Evolutionary conservation across 2,797 vertebrate genomes (phyloP).

Genomic region (Bradypodion ventrale): DNA sequence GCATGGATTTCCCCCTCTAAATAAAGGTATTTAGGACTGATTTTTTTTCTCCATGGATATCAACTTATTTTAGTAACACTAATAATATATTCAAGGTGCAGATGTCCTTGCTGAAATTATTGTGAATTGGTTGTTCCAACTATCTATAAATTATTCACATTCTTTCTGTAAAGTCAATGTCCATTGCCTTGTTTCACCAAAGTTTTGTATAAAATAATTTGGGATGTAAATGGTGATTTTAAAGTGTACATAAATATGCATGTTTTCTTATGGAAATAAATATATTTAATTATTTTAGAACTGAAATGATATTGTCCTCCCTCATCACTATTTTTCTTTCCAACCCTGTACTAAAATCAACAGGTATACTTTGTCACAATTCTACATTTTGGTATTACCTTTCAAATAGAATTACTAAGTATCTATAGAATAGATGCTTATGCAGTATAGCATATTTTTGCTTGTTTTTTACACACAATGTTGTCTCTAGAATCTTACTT

Average conservation of each 20-base stretch:
- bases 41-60: neutral
- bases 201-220: constrained; percentile 61
- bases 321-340: neutral
- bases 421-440: neutral
- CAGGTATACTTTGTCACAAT: neutral
- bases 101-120: neutral
- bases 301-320: constrained; percentile 34
- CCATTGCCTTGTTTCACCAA: constrained; percentile 43
- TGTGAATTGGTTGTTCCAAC: neutral
- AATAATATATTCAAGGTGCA: neutral
- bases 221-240: constrained; percentile 64
- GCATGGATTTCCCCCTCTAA: neutral
- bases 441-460: neutral
- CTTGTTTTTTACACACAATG: neutral
- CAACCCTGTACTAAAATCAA: too few species aligned
- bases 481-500: neutral
- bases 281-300: constrained; percentile 67
- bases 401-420: neutral
- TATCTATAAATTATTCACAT: constrained; percentile 34
- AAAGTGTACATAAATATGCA: constrained; percentile 69
- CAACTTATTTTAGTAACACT: neutral
- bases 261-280: constrained; percentile 61
- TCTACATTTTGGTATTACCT: neutral
- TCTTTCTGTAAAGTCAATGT: constrained; percentile 38
- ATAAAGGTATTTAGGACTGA: neutral